Conservation (phyloP, 2,797 vertebrate species). For the Coluber constrictor region DNA sequence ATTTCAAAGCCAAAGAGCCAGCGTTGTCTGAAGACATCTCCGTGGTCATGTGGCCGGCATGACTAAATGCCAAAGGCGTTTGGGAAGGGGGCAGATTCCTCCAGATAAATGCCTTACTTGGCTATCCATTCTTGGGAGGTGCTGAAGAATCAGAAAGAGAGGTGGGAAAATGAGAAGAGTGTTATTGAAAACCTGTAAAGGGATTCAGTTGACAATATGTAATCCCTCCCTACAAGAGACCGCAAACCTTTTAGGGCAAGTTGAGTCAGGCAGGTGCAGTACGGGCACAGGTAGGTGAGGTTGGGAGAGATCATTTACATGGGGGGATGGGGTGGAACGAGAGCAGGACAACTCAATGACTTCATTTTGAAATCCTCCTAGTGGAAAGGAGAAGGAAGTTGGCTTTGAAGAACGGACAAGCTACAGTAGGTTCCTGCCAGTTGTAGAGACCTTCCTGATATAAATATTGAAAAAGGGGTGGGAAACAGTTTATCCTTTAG, state of each 20-base stretch:
- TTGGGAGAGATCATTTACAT: not conserved
- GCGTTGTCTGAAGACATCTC: too few relatives aligned
- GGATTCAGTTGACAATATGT: not conserved
- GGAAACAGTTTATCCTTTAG: not conserved
- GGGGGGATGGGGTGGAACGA: accelerated
- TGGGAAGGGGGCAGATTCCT: not conserved
- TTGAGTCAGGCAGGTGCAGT: not conserved
- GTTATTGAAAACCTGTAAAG: not conserved
- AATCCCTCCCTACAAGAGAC: not conserved
- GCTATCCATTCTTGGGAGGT: constrained; percentile 39
- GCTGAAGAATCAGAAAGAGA: not conserved
- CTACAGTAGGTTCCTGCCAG: too few relatives aligned
- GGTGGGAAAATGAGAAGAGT: not conserved
- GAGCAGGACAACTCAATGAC: not conserved
- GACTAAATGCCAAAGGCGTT: too few relatives aligned
- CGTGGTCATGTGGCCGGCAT: too few relatives aligned
- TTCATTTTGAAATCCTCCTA: not conserved
- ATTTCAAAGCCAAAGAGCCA: too few relatives aligned
- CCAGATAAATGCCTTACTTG: constrained; percentile 8
- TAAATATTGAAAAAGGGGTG: not conserved
- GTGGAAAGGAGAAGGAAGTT: accelerated
- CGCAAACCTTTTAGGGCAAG: not conserved
- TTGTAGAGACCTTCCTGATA: not conserved
- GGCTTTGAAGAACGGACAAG: not conserved
- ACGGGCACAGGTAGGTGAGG: not conserved